Evolutionary conservation across 2,797 vertebrate species (phyloP), one percentile per base, ranked within the genome.

Genomic region (Denticeps clupeoides): DNA sequence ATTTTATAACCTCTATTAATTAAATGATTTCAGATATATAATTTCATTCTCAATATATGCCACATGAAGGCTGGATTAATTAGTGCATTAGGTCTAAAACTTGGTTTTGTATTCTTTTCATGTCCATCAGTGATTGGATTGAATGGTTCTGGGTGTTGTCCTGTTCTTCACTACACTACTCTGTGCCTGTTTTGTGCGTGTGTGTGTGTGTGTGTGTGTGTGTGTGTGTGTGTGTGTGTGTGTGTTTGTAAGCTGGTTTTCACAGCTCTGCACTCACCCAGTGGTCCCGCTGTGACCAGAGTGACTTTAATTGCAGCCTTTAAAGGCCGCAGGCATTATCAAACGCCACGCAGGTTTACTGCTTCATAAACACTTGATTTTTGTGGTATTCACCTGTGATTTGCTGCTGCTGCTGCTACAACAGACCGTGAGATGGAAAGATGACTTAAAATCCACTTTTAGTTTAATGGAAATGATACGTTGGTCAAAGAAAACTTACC

Each of bases 311-410:
- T 60, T 56, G 56, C 27, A 40, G 22, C 47, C 49, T 48, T 55
- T 62, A 58, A 62, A 61, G 57, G 44, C 38, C 53, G 29, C 49
- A 58, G 48, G 49, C 51, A 64, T 62, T 62, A 69, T 64, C 64
- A 64, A 60, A 56, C 47, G 25, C 57, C 45, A 41, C 42, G 38
- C 47, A 45, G 45, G 45, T 67, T 67, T 62, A 69, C 43, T 41
- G 59, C 60, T 58, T 60, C 59, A 60, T 64, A 69, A 69, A 67
- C 67, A 64, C 62, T 56, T 51, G 18, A n/a, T 44, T 47, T 37
- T 56, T 60, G 56, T 47, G 52, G 61, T 56, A 55, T 60, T 48
- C 59, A 66, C 63, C 67, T 66, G 67, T 54, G 56, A 41, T 44
- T 29, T 23, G 22, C 33, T 27, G 16, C 38, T 42, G 44, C 25